A percentile compares a stretch with the other conserved stretches of the same genome.
phyloP scores from a whole-genome alignment of 2,888 invertebrate species.

The Ophion obscuratus region DNA sequence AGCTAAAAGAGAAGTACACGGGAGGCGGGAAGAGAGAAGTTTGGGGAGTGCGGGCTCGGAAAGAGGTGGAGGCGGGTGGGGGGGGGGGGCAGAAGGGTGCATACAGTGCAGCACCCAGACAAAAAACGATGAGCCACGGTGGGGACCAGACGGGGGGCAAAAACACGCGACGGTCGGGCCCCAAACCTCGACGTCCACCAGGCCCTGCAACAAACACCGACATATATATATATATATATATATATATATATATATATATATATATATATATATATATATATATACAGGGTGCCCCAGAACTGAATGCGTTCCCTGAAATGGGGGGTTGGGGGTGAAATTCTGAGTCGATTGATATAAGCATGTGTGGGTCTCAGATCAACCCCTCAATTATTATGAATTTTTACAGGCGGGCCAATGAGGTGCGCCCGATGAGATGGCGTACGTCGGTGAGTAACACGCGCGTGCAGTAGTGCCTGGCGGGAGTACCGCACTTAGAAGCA shows the following conservation, averaged over 20 bases:
- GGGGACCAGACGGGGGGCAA: constrained; percentile 81
- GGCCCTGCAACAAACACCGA: constrained; percentile 73
- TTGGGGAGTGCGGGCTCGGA: neutral
- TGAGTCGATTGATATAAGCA: too few relatives aligned
- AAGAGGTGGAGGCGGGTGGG: neutral
- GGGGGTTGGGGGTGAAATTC: too few relatives aligned
- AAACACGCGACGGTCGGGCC: constrained; percentile 79
- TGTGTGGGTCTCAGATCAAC: too few relatives aligned
- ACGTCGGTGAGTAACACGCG: too few relatives aligned
- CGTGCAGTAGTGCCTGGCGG: too few relatives aligned
- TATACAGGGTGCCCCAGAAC: too few relatives aligned
- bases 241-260: constrained; percentile 24
- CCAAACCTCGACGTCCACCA: constrained; percentile 73
- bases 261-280: neutral
- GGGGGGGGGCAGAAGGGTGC: constrained; percentile 59
- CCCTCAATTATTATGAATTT: too few relatives aligned
- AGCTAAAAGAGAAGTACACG: constrained; percentile 51
- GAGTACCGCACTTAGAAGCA: too few relatives aligned
- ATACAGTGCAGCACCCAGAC: constrained; percentile 76
- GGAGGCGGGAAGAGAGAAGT: constrained; percentile 38
- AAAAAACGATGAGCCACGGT: constrained; percentile 79
- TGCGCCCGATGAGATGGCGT: too few relatives aligned
- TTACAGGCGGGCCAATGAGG: too few relatives aligned
- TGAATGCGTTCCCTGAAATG: too few relatives aligned
- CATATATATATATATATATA: constrained; percentile 28